Evolutionary conservation across 1,140 invertebrate species (phyloP).

Genomic region (Pomacea maculata): DNA sequence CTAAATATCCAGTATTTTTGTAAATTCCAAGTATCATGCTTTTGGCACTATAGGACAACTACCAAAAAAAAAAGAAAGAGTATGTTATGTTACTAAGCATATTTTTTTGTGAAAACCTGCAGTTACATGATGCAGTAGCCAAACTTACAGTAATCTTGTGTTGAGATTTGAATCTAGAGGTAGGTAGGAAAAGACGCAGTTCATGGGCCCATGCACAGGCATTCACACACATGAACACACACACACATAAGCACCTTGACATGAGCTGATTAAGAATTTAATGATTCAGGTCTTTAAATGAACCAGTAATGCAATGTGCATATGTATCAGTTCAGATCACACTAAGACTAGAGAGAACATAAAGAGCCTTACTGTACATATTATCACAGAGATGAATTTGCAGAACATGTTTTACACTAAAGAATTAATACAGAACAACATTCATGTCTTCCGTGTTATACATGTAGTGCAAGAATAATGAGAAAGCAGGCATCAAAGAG

Average conservation of each 20-base stretch:
- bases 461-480: no score
- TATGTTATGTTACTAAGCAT: no score
- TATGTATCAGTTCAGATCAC: background rate
- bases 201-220: background rate
- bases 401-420: no score
- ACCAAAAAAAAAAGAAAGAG: no score
- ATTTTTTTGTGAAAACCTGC: background rate
- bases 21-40: no score
- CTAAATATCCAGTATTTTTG: no score
- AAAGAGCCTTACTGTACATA: background rate
- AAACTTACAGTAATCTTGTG: background rate
- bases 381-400: no score
- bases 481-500: no score
- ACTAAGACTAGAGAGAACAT: background rate
- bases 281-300: background rate
- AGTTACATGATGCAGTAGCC: background rate
- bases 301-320: background rate
- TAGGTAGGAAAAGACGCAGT: background rate
- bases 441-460: no score
- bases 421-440: no score
- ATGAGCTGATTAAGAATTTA: background rate
- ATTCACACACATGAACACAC: background rate
- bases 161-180: background rate
- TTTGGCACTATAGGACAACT: no score
- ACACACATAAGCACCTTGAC: background rate